Conservation (phyloP, 1,140 invertebrate genomes). For the Spodoptera litura region DNA sequence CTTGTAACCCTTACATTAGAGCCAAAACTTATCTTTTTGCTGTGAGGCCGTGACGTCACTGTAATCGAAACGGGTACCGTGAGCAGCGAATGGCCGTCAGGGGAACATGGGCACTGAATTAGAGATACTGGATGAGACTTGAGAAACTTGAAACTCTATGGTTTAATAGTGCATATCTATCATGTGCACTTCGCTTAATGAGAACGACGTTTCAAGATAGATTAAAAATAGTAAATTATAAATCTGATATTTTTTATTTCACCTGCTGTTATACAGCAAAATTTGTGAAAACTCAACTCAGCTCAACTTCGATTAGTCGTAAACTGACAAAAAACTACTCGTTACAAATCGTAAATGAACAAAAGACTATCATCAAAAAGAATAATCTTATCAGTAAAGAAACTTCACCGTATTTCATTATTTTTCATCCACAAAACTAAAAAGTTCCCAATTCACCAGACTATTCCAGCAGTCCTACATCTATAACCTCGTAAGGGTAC, state of each 20-base stretch:
- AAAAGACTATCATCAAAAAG: too few species aligned
- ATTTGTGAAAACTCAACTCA: too few species aligned
- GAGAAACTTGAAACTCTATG: not conserved
- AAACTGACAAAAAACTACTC: too few species aligned
- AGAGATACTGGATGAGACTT: slow-evolving; percentile 17
- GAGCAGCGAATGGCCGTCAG: slow-evolving; percentile 57
- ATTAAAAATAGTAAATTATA: too few species aligned
- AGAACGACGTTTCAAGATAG: too few species aligned
- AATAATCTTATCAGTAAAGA: too few species aligned
- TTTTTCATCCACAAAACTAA: not conserved
- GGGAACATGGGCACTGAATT: slow-evolving; percentile 40
- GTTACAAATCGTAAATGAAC: too few species aligned
- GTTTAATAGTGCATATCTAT: too few species aligned
- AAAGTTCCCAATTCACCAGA: not conserved
- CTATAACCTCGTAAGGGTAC: slow-evolving; percentile 1
- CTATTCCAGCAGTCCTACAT: slow-evolving; percentile 40
- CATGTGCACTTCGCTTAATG: too few species aligned
- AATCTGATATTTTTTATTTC: too few species aligned
- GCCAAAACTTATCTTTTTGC: slow-evolving; percentile 75
- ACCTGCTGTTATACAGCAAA: too few species aligned
- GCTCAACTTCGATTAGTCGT: too few species aligned
- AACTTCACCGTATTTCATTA: not conserved
- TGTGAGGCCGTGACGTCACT: slow-evolving; percentile 66
- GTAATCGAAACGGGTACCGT: slow-evolving; percentile 71
- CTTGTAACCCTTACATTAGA: slow-evolving; percentile 66